Conservation (phyloP, 2,113 vertebrate species). For the Equus przewalskii region DNA sequence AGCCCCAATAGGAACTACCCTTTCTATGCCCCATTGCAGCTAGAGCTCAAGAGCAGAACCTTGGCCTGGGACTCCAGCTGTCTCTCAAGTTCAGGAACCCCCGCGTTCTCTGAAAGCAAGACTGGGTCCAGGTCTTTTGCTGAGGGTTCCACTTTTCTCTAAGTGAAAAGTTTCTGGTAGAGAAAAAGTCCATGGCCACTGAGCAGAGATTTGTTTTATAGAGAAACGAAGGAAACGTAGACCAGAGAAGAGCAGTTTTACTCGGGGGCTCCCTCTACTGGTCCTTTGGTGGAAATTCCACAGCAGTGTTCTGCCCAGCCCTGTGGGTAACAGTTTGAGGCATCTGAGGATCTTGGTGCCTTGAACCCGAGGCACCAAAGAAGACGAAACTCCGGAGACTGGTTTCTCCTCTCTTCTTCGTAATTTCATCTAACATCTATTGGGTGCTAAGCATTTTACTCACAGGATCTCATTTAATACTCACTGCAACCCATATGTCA, state of each 20-base stretch:
- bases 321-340: neutral
- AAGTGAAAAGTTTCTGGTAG: constrained; percentile 22
- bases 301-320: neutral
- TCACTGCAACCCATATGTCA: neutral
- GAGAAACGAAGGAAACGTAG: constrained; percentile 30
- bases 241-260: constrained; percentile 17
- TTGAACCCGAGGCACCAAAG: neutral
- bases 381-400: neutral
- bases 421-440: neutral
- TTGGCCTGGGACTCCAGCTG: neutral
- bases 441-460: constrained; percentile 14
- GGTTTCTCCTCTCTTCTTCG: constrained; percentile 11
- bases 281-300: constrained; percentile 45
- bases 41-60: neutral
- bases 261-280: constrained; percentile 82
- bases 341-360: neutral
- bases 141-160: neutral
- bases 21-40: neutral
- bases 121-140: neutral
- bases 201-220: neutral
- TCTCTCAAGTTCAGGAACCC: constrained; percentile 1
- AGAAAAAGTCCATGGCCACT: neutral
- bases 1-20: neutral
- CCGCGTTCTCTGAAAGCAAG: constrained; percentile 11
- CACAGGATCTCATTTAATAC: constrained; percentile 16